These are phyloP conservation scores for Trachemys scripta DNA, from an alignment of 2,113 vertebrate genomes.

Conservation along the genomic window DNA sequence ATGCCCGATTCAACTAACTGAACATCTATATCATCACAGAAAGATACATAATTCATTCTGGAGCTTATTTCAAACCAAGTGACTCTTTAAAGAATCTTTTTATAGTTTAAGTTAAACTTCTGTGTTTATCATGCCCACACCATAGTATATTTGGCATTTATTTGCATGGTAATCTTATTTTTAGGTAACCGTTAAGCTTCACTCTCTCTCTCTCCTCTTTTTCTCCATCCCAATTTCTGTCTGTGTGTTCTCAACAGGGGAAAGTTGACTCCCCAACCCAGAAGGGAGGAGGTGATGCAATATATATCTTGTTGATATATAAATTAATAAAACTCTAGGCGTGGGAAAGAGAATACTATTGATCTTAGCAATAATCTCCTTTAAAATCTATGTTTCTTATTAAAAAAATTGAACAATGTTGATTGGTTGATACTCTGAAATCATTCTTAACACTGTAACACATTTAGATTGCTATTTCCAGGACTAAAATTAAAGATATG, in stretches of 20 bases:
- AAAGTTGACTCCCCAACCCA: conserved; percentile 6
- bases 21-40: conserved; percentile 26
- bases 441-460: neutral
- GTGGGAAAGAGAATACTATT: neutral
- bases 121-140: neutral
- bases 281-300: conserved; percentile 8
- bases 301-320: neutral
- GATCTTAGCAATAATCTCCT: neutral
- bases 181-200: neutral
- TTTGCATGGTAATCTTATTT: neutral
- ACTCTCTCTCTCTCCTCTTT: neutral
- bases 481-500: neutral
- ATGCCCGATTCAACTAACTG: conserved; percentile 33
- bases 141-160: neutral
- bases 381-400: neutral
- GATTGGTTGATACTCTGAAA: neutral
- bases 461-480: neutral
- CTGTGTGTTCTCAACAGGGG: conserved; percentile 29
- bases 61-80: conserved; percentile 26
- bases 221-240: conserved; percentile 4
- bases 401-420: neutral
- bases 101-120: conserved; percentile 30
- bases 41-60: conserved; percentile 41
- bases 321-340: neutral
- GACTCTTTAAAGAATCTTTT: neutral